Percentiles rank a stretch among this genome's conserved stretches.
These are phyloP conservation scores for Takifugu flavidus DNA, from an alignment of 2,113 vertebrate species.

Conservation along the genomic window DNA sequence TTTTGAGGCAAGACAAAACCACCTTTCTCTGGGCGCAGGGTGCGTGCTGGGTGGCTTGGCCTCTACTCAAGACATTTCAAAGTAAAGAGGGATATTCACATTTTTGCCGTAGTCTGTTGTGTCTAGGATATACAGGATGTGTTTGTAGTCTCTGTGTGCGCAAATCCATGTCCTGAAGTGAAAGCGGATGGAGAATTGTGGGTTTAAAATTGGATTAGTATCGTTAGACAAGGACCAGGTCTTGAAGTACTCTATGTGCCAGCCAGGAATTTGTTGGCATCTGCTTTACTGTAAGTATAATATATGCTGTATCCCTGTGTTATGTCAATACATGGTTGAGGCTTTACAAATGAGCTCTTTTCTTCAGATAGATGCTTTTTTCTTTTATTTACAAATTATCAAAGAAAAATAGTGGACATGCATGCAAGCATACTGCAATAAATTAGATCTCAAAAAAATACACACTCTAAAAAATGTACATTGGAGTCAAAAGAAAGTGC, in stretches of 20 bases:
- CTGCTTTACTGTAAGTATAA: conserved; percentile 7
- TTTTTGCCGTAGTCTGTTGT: conserved; percentile 70
- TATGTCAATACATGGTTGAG: conserved; percentile 1
- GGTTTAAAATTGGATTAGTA: conserved; percentile 49
- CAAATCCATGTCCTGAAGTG: conserved; percentile 15
- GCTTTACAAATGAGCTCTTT: background rate
- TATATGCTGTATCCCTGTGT: background rate
- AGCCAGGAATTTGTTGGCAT: conserved; percentile 36
- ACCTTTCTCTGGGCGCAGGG: conserved; percentile 69
- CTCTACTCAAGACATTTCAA: conserved; percentile 59
- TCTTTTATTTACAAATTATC: background rate
- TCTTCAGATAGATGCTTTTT: conserved; percentile 12
- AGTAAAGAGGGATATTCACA: conserved; percentile 60
- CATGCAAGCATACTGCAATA: conserved; percentile 20
- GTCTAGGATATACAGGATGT: conserved; percentile 64
- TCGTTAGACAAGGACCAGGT: conserved; percentile 26
- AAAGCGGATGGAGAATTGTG: conserved; percentile 30
- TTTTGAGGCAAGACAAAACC: conserved; percentile 74
- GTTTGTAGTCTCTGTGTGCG: conserved; percentile 74
- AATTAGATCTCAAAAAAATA: conserved; percentile 20
- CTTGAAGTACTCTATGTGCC: conserved; percentile 37
- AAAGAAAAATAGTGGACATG: conserved; percentile 13
- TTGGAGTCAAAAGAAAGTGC: background rate
- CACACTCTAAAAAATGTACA: conserved; percentile 4
- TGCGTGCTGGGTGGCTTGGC: conserved; percentile 59